A percentile compares a stretch with the other conserved stretches of the same genome.
These are phyloP conservation scores for Palloptera scutellata DNA, from an alignment of 2,888 invertebrate genomes.

Conservation along the genomic window DNA sequence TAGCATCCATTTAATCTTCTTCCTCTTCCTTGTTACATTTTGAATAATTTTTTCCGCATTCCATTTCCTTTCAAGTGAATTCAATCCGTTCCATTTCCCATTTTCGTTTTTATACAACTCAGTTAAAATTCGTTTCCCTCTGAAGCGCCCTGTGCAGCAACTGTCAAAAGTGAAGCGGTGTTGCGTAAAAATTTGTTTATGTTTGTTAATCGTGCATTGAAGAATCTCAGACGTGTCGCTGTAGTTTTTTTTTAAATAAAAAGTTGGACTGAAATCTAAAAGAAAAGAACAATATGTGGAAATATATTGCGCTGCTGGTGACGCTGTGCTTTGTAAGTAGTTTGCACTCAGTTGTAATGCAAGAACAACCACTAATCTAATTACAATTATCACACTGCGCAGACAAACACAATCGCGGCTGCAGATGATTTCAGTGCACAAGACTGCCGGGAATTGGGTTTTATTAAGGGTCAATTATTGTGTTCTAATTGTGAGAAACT, in stretches of 20 bases:
- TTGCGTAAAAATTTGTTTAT: slow-evolving; percentile 20
- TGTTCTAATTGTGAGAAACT: slow-evolving; percentile 91
- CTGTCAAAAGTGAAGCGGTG: slow-evolving; percentile 25
- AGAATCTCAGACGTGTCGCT: slow-evolving; percentile 23
- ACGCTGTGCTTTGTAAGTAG: slow-evolving; percentile 27
- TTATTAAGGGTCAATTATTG: slow-evolving; percentile 82
- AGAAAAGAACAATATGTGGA: slow-evolving; percentile 23
- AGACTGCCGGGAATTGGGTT: slow-evolving; percentile 86
- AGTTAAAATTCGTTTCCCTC: neutral
- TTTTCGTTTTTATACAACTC: too few species aligned
- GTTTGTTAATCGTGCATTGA: neutral
- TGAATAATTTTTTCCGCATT: too few species aligned
- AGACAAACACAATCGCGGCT: slow-evolving; percentile 30
- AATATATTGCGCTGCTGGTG: slow-evolving; percentile 23
- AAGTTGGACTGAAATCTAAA: neutral
- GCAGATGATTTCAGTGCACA: slow-evolving; percentile 74
- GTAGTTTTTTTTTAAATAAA: neutral
- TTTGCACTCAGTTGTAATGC: neutral
- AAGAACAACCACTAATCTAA: neutral
- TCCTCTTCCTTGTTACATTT: too few species aligned
- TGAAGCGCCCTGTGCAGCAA: slow-evolving; percentile 16
- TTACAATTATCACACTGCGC: neutral
- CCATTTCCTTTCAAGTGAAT: too few species aligned
- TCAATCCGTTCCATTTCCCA: too few species aligned
- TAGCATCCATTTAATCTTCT: too few species aligned